phyloP scores from a whole-genome alignment of 2,797 vertebrate genomes.

The Odontamblyopus lacepedii region DNA sequence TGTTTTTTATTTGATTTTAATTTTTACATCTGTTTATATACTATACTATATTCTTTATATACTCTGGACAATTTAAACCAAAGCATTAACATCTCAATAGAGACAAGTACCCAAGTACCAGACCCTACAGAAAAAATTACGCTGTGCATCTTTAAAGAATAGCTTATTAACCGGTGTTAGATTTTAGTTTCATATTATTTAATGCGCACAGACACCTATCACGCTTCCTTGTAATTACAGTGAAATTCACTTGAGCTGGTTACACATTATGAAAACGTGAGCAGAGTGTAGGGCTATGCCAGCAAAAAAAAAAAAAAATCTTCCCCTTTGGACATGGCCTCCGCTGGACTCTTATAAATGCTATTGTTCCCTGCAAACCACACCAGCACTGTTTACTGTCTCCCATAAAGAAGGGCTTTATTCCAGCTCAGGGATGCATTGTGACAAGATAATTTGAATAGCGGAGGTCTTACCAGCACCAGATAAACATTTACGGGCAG shows the following conservation, averaged over 20 bases:
- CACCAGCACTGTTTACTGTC: conserved; percentile 76
- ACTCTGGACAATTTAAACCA: no score
- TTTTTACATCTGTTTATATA: no score
- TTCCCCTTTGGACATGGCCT: conserved; percentile 71
- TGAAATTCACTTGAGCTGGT: not conserved
- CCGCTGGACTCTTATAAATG: conserved; percentile 77
- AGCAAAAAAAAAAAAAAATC: conserved; percentile 19
- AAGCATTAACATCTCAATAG: no score
- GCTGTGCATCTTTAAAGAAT: no score
- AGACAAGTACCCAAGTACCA: no score
- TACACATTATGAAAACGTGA: not conserved
- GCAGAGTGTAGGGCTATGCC: not conserved
- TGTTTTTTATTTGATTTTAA: no score
- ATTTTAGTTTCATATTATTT: not conserved
- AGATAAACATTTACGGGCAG: conserved; percentile 80
- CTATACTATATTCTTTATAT: no score
- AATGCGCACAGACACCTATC: not conserved
- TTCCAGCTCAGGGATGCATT: conserved; percentile 79
- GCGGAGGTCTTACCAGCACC: conserved; percentile 76
- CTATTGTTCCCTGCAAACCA: conserved; percentile 75
- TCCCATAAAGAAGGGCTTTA: conserved; percentile 78
- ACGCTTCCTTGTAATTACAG: not conserved
- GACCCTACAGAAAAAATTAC: no score
- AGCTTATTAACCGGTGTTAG: not conserved
- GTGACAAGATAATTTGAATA: conserved; percentile 84